A percentile compares a stretch with the other conserved stretches of the same genome.
Evolutionary conservation across 2,888 invertebrate genomes (phyloP).

Genomic region (Ptilodon capucinus): DNA sequence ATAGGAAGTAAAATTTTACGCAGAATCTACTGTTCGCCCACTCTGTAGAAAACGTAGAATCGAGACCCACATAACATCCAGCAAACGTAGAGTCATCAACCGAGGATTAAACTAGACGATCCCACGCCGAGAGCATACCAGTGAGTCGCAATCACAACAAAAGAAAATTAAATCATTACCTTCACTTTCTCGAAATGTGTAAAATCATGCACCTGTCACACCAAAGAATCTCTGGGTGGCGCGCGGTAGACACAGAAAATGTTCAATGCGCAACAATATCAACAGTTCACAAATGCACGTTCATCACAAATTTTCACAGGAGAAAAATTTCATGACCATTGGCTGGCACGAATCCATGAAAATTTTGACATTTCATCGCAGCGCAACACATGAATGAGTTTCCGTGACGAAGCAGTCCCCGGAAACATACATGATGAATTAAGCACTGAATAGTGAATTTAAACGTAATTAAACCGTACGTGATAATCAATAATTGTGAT

Average conservation of each 20-base stretch:
- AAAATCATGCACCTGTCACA: constrained; percentile 60
- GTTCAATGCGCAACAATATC: constrained; percentile 34
- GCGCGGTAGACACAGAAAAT: constrained; percentile 29
- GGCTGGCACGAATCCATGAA: constrained; percentile 75
- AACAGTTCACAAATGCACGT: constrained; percentile 49
- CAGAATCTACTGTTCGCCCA: constrained; percentile 9
- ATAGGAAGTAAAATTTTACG: constrained; percentile 17
- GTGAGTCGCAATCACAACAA: constrained; percentile 39
- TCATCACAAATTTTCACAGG: constrained; percentile 58
- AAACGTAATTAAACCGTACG: constrained; percentile 1
- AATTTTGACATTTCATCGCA: constrained; percentile 77
- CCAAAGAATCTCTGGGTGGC: constrained; percentile 19
- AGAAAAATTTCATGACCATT: constrained; percentile 62
- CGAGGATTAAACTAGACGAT: background rate
- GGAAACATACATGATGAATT: constrained; percentile 5
- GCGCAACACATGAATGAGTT: constrained; percentile 34
- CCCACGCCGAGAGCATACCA: constrained; percentile 2
- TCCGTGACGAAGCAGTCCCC: constrained; percentile 12
- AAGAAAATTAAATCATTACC: constrained; percentile 60
- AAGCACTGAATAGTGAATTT: constrained; percentile 12
- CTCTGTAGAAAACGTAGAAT: no score
- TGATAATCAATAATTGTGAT: constrained; percentile 14
- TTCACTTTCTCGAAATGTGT: constrained; percentile 61
- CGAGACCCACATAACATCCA: no score
- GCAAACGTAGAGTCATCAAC: background rate